Conservation (phyloP, 2,797 vertebrate genomes). For the Acanthurus lineatus region DNA sequence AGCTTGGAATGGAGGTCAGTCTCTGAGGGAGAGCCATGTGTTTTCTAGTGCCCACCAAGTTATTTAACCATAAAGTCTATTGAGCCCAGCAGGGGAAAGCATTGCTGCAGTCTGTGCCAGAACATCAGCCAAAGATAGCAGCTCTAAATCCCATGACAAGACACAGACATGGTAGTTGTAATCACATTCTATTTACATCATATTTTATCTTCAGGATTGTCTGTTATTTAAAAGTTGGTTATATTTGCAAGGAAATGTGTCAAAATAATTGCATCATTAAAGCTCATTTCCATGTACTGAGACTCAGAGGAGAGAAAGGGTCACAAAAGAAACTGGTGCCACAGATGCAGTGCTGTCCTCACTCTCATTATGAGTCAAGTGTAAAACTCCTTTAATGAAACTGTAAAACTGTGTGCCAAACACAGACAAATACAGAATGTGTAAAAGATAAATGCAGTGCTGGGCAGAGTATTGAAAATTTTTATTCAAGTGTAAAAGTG, state of each 20-base stretch:
- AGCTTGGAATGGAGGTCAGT: constrained; percentile 27
- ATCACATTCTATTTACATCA: constrained; percentile 1
- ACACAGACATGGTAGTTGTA: background rate
- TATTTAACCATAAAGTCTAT: constrained; percentile 36
- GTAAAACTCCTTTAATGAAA: background rate
- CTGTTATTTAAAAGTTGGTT: background rate
- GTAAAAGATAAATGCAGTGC: background rate
- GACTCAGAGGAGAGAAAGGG: background rate
- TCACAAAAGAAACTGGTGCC: background rate
- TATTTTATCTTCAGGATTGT: constrained; percentile 5
- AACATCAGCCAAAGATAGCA: constrained; percentile 11
- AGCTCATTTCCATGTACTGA: too few relatives aligned
- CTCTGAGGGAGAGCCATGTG: constrained; percentile 41
- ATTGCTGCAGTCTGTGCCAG: constrained; percentile 1
- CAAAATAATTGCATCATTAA: background rate
- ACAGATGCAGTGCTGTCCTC: background rate
- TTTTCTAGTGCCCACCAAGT: constrained; percentile 46
- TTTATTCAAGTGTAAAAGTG: too few relatives aligned
- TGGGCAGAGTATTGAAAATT: too few relatives aligned
- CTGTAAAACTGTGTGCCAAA: background rate
- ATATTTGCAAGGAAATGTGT: constrained; percentile 7
- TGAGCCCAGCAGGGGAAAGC: constrained; percentile 14
- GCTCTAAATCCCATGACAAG: constrained; percentile 22
- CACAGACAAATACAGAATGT: background rate
- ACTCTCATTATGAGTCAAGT: background rate